Conservation (phyloP, 2,888 invertebrate genomes). For the Ormyrus nitidulus region DNA sequence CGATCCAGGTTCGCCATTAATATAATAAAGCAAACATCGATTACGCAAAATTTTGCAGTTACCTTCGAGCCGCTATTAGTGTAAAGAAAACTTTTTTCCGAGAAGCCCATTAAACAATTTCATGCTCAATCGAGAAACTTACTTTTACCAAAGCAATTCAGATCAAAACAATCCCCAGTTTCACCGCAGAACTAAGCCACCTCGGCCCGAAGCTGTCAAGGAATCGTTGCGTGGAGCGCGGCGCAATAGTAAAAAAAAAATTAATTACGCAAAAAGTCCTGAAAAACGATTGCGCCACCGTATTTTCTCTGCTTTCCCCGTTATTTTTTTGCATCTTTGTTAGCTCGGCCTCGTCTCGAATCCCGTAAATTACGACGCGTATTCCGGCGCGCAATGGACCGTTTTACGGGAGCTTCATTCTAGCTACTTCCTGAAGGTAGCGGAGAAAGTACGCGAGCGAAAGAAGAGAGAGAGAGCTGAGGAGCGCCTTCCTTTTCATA, state of each 20-base stretch:
- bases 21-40: no score
- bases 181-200: neutral
- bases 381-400: slow-evolving; percentile 55
- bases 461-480: neutral
- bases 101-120: neutral
- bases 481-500: slow-evolving; percentile 22
- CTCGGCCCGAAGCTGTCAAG: neutral
- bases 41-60: no score
- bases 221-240: neutral
- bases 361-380: slow-evolving; percentile 52
- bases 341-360: slow-evolving; percentile 8
- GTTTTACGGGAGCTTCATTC: slow-evolving; percentile 41
- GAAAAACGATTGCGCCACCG: slow-evolving; percentile 2
- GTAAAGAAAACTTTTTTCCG: neutral
- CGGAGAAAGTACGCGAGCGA: slow-evolving; percentile 18
- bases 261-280: slow-evolving; percentile 1
- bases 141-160: no score
- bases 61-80: no score
- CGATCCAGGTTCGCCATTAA: no score
- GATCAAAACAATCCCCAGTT: no score
- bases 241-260: neutral
- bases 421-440: slow-evolving; percentile 15
- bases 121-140: no score
- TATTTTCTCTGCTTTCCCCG: neutral
- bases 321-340: neutral